These are phyloP conservation scores for Cosmia trapezina DNA, from an alignment of 2,888 invertebrate species.

Conservation along the genomic window DNA sequence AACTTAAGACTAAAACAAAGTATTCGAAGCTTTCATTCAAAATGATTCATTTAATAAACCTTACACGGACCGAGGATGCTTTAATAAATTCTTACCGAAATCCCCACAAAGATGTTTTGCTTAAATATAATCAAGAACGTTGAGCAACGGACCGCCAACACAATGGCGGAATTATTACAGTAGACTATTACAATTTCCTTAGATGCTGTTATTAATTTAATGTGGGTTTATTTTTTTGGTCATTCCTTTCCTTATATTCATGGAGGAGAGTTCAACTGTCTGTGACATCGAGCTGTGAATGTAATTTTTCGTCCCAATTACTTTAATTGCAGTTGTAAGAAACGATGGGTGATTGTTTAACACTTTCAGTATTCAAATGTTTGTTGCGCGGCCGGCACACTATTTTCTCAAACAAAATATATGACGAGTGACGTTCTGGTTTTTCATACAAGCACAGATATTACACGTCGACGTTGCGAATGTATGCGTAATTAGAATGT, in stretches of 20 bases:
- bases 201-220: constrained; percentile 67
- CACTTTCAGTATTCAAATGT: too few relatives aligned
- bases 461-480: too few relatives aligned
- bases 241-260: constrained; percentile 17
- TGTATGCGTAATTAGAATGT: too few relatives aligned
- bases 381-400: too few relatives aligned
- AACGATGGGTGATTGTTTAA: background rate
- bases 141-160: constrained; percentile 65
- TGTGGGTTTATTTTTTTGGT: constrained; percentile 48
- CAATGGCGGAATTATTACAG: constrained; percentile 74
- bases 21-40: constrained; percentile 65
- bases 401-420: too few relatives aligned
- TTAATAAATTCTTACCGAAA: constrained; percentile 73
- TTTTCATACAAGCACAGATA: too few relatives aligned
- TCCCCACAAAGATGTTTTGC: constrained; percentile 69
- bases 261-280: background rate
- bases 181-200: constrained; percentile 68
- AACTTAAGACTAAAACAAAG: constrained; percentile 65
- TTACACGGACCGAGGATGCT: constrained; percentile 57
- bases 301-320: background rate
- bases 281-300: constrained; percentile 2
- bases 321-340: background rate
- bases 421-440: too few relatives aligned
- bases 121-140: constrained; percentile 74
- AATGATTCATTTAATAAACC: constrained; percentile 74